Evolutionary conservation across 2,888 invertebrate genomes (phyloP), one percentile per base, ranked within the genome.

Genomic region (Lasioglossum lativentre): DNA sequence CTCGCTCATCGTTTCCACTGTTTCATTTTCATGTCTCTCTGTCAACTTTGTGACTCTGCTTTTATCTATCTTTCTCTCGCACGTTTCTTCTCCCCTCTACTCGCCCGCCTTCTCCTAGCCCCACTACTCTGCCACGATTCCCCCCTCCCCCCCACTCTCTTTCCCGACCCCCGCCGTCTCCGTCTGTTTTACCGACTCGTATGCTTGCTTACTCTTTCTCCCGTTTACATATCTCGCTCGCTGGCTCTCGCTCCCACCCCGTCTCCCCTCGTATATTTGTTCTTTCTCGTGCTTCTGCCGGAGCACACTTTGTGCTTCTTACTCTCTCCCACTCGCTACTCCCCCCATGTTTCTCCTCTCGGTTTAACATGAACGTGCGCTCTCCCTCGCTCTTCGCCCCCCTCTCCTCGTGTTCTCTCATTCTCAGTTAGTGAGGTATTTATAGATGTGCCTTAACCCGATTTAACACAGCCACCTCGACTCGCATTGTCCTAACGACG

Each of bases 381-480:
- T 83, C 86, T 76, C 63, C 83, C 80, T 78, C 68, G 3, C 68
- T n/a, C 79, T 80, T 80, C 76, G 8, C 86, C 82, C 80, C 77
- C 85, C 84, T 83, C 74, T 78, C 80, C 88, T 85, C 86, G 68
- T 84, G 83, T 86, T 78, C 89, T 83, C 89, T 88, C 88, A 86
- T 88, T 92, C 91, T 91, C 89, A 90, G 92, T 93, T 91, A 89
- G 92, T 88, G 89, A 91, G 91, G 93, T 95, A 94, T 95, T 95
- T 94, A 94, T 95, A 95, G 94, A 94, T 93, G 93, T 94, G 94
- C 93, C 94, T 95, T 94, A 94, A 94, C 94, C 94, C 94, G 94
- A 95, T 94, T 95, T 93, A 93, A 94, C 92, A 91, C 92, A 93
- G 93, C 92, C 90, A 93, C 92, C 90, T 89, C 90, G 83, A 88